Conservation (phyloP, 2,888 invertebrate species). For the Zelleria hepariella region DNA sequence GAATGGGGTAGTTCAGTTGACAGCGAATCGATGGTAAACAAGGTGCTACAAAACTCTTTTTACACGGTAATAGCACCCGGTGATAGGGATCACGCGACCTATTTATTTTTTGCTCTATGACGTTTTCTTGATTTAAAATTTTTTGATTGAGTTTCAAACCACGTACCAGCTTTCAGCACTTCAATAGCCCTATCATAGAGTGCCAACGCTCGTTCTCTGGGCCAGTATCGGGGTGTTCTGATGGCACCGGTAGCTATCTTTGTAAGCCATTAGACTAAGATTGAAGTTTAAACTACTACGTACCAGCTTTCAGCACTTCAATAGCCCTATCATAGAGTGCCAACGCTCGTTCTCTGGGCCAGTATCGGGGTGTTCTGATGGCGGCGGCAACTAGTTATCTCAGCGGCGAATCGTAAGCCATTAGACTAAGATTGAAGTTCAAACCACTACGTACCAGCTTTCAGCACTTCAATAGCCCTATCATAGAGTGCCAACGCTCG, state of each 20-base stretch:
- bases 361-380: constrained; percentile 85
- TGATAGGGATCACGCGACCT: too few relatives aligned
- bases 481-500: constrained; percentile 75
- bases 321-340: constrained; percentile 74
- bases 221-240: constrained; percentile 87
- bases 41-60: too few relatives aligned
- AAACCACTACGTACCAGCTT: constrained; percentile 39
- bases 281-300: neutral
- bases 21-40: neutral
- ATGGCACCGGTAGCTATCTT: constrained; percentile 79
- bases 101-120: too few relatives aligned
- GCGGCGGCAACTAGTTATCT: constrained; percentile 85
- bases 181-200: constrained; percentile 76
- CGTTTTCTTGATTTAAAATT: neutral
- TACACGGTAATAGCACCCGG: too few relatives aligned
- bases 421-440: neutral
- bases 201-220: constrained; percentile 70
- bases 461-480: constrained; percentile 74
- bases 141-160: neutral
- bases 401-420: constrained; percentile 84
- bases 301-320: constrained; percentile 74
- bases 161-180: constrained; percentile 68
- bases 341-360: constrained; percentile 76
- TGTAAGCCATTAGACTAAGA: constrained; percentile 21
- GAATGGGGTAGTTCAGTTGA: neutral